These are phyloP conservation scores for Epistrophella euchroma DNA, from an alignment of 2,888 invertebrate species.

Conservation along the genomic window DNA sequence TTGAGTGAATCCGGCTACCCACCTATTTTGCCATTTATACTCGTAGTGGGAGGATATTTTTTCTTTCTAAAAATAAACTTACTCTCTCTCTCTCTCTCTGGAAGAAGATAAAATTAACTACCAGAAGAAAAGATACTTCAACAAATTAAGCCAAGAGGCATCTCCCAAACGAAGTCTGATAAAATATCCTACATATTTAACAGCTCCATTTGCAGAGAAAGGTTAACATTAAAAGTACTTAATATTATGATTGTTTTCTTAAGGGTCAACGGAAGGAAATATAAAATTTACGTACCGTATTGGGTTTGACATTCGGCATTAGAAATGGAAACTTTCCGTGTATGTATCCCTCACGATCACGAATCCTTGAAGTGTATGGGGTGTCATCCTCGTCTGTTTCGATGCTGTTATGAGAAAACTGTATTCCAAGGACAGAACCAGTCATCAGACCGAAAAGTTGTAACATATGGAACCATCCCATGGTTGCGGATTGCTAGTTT, in stretches of 20 bases:
- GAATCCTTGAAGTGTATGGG: constrained; percentile 28
- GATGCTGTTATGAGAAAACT: constrained; percentile 60
- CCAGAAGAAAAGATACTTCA: background rate
- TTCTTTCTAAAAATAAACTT: constrained; percentile 65
- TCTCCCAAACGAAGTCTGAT: background rate
- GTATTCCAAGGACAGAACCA: constrained; percentile 57
- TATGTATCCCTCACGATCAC: constrained; percentile 65
- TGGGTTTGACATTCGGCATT: constrained; percentile 93
- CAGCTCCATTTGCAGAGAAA: constrained; percentile 7
- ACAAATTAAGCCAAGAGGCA: background rate
- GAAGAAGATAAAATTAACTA: background rate
- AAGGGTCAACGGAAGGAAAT: constrained; percentile 4
- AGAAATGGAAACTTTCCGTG: constrained; percentile 87
- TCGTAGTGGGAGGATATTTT: constrained; percentile 46
- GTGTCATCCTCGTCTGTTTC: constrained; percentile 43
- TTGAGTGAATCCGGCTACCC: constrained; percentile 29
- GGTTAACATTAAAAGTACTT: background rate
- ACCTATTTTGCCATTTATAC: constrained; percentile 36
- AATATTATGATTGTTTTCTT: background rate
- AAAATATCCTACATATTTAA: constrained; percentile 21
- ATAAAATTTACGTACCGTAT: constrained; percentile 87
- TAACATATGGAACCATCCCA: constrained; percentile 72
- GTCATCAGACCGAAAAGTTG: constrained; percentile 62
- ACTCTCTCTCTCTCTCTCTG: constrained; percentile 40
- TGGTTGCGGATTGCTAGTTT: constrained; percentile 24